phyloP scores from a whole-genome alignment of 2,888 invertebrate species.

The Tetranychus piercei region DNA sequence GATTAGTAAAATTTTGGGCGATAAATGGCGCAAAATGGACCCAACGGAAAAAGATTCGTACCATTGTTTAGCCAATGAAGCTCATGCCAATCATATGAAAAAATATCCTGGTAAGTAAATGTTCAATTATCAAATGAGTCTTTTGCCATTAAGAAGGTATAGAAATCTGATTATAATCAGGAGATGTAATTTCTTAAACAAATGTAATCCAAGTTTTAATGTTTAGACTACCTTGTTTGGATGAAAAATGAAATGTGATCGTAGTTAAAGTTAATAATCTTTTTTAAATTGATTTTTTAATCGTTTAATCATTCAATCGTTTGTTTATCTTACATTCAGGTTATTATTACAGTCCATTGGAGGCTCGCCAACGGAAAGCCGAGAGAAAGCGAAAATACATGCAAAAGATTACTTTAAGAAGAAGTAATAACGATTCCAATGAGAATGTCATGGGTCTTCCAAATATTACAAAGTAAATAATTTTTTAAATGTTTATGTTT shows the following conservation, averaged over 20 bases:
- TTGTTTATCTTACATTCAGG: slow-evolving; percentile 12
- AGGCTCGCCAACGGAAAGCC: slow-evolving; percentile 20
- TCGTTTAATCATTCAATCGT: background rate
- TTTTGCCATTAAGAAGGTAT: background rate
- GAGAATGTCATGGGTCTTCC: background rate
- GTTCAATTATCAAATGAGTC: no score
- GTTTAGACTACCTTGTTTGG: no score
- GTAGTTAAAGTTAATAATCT: background rate
- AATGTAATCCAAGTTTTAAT: background rate
- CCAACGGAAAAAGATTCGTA: slow-evolving; percentile 35
- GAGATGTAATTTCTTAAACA: no score
- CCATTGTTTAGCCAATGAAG: slow-evolving; percentile 20
- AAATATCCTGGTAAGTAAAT: slow-evolving; percentile 37
- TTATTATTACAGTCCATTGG: slow-evolving; percentile 22
- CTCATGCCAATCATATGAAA: slow-evolving; percentile 41
- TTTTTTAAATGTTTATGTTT: background rate
- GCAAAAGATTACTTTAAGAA: slow-evolving; percentile 4
- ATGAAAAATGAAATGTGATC: no score
- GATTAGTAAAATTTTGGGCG: slow-evolving; percentile 43
- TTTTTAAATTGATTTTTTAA: background rate
- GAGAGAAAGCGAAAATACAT: slow-evolving; percentile 16
- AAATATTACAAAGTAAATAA: background rate
- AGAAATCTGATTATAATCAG: no score
- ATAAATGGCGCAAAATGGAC: slow-evolving; percentile 42
- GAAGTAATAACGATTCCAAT: background rate